A percentile compares a stretch with the other conserved stretches of the same genome.
Conservation (phyloP, 2,888 invertebrate genomes). For the Papilio demoleus region DNA sequence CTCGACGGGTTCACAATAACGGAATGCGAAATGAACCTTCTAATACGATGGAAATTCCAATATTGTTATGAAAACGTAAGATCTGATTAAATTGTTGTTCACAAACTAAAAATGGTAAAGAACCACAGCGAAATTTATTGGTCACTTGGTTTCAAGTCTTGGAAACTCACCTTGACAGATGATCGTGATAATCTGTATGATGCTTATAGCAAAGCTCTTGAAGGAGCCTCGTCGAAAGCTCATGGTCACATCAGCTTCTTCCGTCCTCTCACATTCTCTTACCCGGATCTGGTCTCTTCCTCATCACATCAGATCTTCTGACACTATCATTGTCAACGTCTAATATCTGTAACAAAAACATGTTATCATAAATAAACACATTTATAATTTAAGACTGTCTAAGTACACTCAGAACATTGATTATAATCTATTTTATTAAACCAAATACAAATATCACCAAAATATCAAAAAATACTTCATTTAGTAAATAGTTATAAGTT, state of each 20-base stretch:
- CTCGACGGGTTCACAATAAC: slow-evolving; percentile 19
- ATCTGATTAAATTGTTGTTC: not conserved
- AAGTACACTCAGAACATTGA: too few relatives aligned
- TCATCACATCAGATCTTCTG: not conserved
- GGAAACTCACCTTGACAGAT: slow-evolving; percentile 81
- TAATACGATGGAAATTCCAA: not conserved
- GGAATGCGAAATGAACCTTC: not conserved
- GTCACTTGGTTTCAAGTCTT: too few relatives aligned
- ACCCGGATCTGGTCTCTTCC: not conserved
- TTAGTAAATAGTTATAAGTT: too few relatives aligned
- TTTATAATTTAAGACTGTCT: too few relatives aligned
- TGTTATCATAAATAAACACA: not conserved
- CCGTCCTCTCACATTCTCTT: slow-evolving; percentile 48
- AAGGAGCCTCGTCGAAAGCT: slow-evolving; percentile 69
- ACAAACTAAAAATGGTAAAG: not conserved
- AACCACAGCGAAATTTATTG: too few relatives aligned
- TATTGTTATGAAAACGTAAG: not conserved
- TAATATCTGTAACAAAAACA: slow-evolving; percentile 44
- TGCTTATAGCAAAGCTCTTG: slow-evolving; percentile 81
- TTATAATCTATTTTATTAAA: too few relatives aligned
- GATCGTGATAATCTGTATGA: slow-evolving; percentile 84
- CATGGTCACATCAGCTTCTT: slow-evolving; percentile 62
- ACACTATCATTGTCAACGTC: slow-evolving; percentile 28
- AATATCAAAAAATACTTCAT: too few relatives aligned
- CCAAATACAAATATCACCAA: too few relatives aligned